A percentile compares a stretch with the other conserved stretches of the same genome.
Conservation (phyloP, 2,888 invertebrate species). For the Belgica antarctica region DNA sequence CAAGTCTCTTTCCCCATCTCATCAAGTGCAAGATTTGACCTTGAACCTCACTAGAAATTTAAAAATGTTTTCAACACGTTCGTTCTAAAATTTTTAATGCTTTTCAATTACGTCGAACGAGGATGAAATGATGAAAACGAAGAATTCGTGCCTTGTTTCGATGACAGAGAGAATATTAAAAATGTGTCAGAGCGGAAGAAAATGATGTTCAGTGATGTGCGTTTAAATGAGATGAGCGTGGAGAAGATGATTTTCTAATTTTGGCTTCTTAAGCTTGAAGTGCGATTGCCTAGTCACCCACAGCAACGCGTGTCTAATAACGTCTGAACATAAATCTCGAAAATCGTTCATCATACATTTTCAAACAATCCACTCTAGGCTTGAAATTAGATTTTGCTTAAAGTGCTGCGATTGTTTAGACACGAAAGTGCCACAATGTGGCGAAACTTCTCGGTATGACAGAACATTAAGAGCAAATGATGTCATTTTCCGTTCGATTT, state of each 20-base stretch:
- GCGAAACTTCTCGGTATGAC: no score
- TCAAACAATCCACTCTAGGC: not conserved
- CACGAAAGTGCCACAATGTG: conserved; percentile 1
- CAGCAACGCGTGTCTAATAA: not conserved
- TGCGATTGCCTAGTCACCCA: conserved; percentile 13
- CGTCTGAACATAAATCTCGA: conserved; percentile 5
- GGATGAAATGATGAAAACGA: not conserved
- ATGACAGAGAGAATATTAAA: conserved; percentile 19
- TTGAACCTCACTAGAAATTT: conserved; percentile 1
- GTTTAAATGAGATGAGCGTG: not conserved
- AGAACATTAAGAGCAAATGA: conserved; percentile 20
- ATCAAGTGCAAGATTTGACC: conserved; percentile 1
- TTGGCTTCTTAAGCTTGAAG: not conserved
- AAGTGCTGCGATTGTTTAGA: no score
- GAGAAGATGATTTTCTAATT: not conserved
- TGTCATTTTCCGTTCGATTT: not conserved
- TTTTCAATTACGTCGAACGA: not conserved
- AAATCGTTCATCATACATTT: conserved; percentile 22
- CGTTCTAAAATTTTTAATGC: not conserved
- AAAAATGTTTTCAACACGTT: not conserved
- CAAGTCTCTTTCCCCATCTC: not conserved
- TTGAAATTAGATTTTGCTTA: no score
- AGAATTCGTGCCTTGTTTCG: not conserved
- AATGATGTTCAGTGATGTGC: not conserved
- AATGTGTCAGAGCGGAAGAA: not conserved